Evolutionary conservation across 2,797 vertebrate species (phyloP), one percentile per base, ranked within the genome.

Genomic region (Leptodactylus fallax): DNA sequence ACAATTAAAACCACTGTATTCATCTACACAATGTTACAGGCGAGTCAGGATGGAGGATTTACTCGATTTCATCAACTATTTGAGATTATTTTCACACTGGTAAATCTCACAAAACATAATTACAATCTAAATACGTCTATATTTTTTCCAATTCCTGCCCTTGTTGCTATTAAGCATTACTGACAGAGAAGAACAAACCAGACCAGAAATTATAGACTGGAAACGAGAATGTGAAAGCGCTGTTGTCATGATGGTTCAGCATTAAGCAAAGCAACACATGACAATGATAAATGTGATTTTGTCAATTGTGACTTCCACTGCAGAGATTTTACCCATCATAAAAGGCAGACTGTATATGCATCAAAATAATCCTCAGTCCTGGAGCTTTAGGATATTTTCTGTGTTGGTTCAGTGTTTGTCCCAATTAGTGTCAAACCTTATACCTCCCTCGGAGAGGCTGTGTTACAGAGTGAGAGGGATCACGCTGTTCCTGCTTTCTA

Each of bases 381-480:
- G 27, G 49, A 53, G 76, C 36, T 79, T 55, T 79, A 51, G 16
- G 49, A 69, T 36, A 69, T 86, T 55, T 79, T 86, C 23, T 77
- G 49, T 65, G n/a, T 61, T 85, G 83, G 83, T 85, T 61, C 45
- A 85, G n/a, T 77, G 72, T 74, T 63, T 65, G 83, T 63, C 83
- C 83, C 83, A 85, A 85, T 85, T 85, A 85, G 83, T 85, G 83
- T 85, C 83, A 77, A 85, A 63, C 72, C 23, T 78, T 58, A 85
- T 53, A 9, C 83, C 72, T 61, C 72, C 58, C 72, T 85, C 45
- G 23, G 83, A 76, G 83, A 25, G 45, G 72, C 55, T 76, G 71
- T 61, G 71, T 61, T 47, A 84, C 27, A 60, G 19, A 85, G 83
- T 51, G 23, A 8, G 58, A 77, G 58, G 45, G 74, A 47, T 76